These are phyloP conservation scores for Brachionus asplanchnoidis DNA, from an alignment of 1,140 invertebrate species.

Conservation along the genomic window DNA sequence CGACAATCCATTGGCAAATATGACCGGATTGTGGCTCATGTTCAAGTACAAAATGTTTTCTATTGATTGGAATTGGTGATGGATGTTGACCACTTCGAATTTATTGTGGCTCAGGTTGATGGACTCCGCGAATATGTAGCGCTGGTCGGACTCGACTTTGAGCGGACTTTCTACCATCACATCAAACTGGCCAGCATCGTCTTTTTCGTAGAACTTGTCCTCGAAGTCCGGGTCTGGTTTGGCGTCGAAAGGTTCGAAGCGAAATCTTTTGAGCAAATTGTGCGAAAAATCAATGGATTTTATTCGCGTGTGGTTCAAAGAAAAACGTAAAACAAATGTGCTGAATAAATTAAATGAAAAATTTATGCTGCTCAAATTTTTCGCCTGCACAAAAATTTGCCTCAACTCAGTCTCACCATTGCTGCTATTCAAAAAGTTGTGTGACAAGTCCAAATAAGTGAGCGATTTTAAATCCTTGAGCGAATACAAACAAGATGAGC, in stretches of 20 bases:
- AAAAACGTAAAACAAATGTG: not conserved
- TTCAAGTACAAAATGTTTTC: not conserved
- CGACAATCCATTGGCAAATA: not conserved
- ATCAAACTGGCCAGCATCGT: not conserved
- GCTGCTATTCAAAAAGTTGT: not conserved
- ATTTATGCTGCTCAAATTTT: not conserved
- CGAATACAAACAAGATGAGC: conserved; percentile 5
- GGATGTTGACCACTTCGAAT: not conserved
- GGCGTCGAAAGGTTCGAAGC: not conserved
- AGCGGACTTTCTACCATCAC: not conserved
- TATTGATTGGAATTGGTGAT: conserved; percentile 12
- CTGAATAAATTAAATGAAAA: not conserved
- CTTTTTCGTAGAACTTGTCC: conserved; percentile 4
- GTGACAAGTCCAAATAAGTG: not conserved
- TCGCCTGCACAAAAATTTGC: not conserved
- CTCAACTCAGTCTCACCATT: not conserved
- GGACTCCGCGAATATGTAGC: not conserved
- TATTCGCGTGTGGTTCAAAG: not conserved
- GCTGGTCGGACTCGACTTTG: not conserved
- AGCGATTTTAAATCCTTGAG: not conserved
- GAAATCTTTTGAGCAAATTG: conserved; percentile 7
- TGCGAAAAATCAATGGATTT: not conserved
- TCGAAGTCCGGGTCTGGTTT: not conserved
- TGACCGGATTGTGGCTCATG: not conserved
- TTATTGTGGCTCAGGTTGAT: conserved; percentile 18